Evolutionary conservation across 1,140 invertebrate species (phyloP).

Genomic region (Wiebesia pumilae): DNA sequence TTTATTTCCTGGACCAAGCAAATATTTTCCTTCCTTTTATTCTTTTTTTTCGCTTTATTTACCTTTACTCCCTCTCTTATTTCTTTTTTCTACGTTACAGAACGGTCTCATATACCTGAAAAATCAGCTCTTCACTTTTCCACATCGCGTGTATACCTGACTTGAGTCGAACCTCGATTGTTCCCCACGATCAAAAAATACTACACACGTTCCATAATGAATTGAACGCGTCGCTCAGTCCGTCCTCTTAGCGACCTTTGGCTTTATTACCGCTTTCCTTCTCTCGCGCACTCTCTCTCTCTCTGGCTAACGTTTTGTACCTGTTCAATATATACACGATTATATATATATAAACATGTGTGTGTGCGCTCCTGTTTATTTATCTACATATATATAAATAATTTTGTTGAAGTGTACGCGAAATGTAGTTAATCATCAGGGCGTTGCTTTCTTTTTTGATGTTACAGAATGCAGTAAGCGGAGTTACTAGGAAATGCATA

Average conservation of each 20-base stretch:
- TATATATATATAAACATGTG: neutral
- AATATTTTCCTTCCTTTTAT: conserved; percentile 40
- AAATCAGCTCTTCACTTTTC: conserved; percentile 37
- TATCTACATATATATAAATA: neutral
- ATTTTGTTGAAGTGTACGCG: neutral
- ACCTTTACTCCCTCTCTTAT: neutral
- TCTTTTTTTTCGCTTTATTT: conserved; percentile 31
- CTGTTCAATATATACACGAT: neutral
- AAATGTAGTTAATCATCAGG: neutral
- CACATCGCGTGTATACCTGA: conserved; percentile 24
- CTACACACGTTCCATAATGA: conserved; percentile 14
- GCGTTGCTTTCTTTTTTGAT: neutral
- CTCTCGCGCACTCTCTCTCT: too few species aligned
- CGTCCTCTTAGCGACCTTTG: conserved; percentile 31
- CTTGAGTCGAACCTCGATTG: neutral
- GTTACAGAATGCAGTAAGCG: conserved; percentile 40
- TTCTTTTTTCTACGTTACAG: neutral
- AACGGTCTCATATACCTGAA: conserved; percentile 29
- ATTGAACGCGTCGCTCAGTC: neutral
- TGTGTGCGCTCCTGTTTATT: neutral
- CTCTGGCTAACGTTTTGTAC: neutral
- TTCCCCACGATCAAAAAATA: conserved; percentile 6
- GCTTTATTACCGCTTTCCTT: conserved; percentile 35
- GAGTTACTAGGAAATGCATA: neutral
- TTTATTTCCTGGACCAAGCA: neutral